Evolutionary conservation across 2,113 vertebrate genomes (phyloP).

Genomic region (Aspidoscelis tigris): DNA sequence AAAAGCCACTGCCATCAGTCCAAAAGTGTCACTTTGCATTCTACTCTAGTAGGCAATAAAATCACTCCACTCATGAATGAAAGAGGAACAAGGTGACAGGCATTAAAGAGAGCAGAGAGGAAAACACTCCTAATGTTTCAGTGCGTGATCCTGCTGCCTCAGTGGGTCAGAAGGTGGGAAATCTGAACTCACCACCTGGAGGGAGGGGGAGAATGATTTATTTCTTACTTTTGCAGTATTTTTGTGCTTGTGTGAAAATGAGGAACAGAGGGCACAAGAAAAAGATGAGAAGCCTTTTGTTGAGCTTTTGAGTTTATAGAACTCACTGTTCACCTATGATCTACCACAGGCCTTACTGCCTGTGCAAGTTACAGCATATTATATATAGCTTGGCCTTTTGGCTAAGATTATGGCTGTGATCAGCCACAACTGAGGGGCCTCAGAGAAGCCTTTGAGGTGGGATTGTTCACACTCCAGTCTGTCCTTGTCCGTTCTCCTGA

Average conservation of each 20-base stretch:
- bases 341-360: neutral
- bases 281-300: neutral
- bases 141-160: neutral
- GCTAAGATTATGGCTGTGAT: too few relatives aligned
- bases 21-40: slow-evolving; percentile 54
- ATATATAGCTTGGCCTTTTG: too few relatives aligned
- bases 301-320: too few relatives aligned
- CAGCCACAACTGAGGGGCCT: too few relatives aligned
- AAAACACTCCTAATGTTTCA: neutral
- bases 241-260: neutral
- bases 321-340: too few relatives aligned
- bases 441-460: too few relatives aligned
- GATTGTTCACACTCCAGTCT: too few relatives aligned
- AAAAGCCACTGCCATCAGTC: slow-evolving; percentile 1
- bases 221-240: neutral
- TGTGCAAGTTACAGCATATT: neutral
- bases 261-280: neutral
- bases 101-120: slow-evolving; percentile 12
- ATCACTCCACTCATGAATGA: slow-evolving; percentile 37
- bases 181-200: neutral
- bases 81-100: slow-evolving; percentile 17
- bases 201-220: neutral
- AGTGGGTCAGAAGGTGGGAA: neutral
- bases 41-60: slow-evolving; percentile 42
- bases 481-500: too few relatives aligned